phyloP scores from a whole-genome alignment of 1,140 invertebrate species.

The Lasaia peninsularis region DNA sequence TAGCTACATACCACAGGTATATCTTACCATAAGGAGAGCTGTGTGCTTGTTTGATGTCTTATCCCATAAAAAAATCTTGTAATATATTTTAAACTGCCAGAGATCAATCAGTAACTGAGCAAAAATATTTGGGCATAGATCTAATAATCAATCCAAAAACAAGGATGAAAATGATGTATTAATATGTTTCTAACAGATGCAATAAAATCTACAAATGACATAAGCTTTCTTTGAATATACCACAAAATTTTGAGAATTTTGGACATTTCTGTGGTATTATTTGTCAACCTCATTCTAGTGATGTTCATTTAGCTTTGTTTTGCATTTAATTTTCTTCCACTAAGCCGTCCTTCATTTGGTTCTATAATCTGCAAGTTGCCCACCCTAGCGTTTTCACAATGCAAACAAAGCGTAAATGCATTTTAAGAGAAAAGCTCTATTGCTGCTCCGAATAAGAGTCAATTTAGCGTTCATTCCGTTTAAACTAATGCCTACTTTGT shows the following conservation, averaged over 20 bases:
- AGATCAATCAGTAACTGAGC: too few relatives aligned
- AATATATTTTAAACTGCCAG: too few relatives aligned
- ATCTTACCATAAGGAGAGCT: too few relatives aligned
- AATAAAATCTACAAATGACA: too few relatives aligned
- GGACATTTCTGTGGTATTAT: not conserved
- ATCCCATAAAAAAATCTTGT: too few relatives aligned
- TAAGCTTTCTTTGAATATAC: too few relatives aligned
- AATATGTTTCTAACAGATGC: too few relatives aligned
- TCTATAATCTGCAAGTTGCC: conserved; percentile 3
- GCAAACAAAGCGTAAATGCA: conserved; percentile 7
- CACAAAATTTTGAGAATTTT: not conserved
- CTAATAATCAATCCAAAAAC: too few relatives aligned
- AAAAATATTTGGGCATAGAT: too few relatives aligned
- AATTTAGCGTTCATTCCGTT: conserved; percentile 8
- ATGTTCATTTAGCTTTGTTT: not conserved
- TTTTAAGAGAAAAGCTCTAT: not conserved
- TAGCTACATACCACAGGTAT: too few relatives aligned
- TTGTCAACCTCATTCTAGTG: not conserved
- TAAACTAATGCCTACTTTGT: conserved; percentile 11
- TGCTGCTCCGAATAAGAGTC: not conserved
- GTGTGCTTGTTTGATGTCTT: too few relatives aligned
- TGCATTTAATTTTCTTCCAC: conserved; percentile 2
- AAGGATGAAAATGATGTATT: too few relatives aligned
- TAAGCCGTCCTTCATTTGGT: conserved; percentile 6
- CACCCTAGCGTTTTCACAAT: not conserved